Evolutionary conservation across 2,888 invertebrate species (phyloP), one percentile per base, ranked within the genome.

Genomic region (Monopis laevigella): DNA sequence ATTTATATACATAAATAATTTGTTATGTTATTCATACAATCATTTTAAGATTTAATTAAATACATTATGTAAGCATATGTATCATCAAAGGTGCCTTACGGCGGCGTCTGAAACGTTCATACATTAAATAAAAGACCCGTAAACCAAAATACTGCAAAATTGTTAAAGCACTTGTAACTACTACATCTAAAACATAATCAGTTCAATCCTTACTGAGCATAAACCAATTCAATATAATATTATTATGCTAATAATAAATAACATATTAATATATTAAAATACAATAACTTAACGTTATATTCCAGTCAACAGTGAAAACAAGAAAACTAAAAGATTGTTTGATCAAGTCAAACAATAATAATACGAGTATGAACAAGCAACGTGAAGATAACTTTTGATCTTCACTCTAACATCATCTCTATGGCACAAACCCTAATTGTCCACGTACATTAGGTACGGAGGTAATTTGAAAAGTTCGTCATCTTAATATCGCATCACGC

Each of bases 231-330:
- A 56, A 56, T 66, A 63, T 45, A 49, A 59, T 62, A 54, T 73
- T 69, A 69, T 77, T 73, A 74, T 77, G 77, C 80, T 78, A 80
- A 65, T 73, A 78, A 78, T 80, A 77, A 80, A 80, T 78, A 80
- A 80, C 80, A 70, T 65, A 63, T 74, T 80, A 80, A 74, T 77
- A 78, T 80, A 78, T 80, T 68, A 64, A 67, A 70, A 72, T 75
- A 77, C 71, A 72, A 77, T 73, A 80, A 80, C 77, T 74, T 78
- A 80, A 80, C 80, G 62, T 74, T 63, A 68, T 47, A 40, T 29
- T 69, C 69, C 70, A 70, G 68, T 70, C 69, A 75, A 75, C 75
- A 66, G 70, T 58, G 56, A 67, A 77, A 70, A 62, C 59, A 63
- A 68, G 64, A 60, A 46, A 40, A 34, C 40, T 32, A 42, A 43